Base-by-base conservation (phyloP, 2,888 invertebrate genomes). In the Agrotis ipsilon region DNA sequence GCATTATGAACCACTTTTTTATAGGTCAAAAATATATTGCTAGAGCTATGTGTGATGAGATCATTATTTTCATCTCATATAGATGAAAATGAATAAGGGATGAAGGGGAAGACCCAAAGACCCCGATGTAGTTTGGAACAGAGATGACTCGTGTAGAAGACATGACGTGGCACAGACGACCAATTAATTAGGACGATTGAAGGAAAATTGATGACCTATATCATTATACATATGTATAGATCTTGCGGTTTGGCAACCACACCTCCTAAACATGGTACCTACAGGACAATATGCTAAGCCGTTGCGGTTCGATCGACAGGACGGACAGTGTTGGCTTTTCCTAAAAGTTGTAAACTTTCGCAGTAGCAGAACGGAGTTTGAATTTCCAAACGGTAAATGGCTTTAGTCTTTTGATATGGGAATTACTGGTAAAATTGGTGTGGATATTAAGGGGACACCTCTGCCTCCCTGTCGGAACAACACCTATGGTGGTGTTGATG, bases 1-100 rank as follows among this genome's bases (percentile, higher is more conserved):
- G 49, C 9, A 13, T 24, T 14, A 32, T 19, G 32, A n/a, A 55
- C 6, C n/a, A 60, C 61, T 78, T 72, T 32, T 57, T 58, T 61
- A 21, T 19, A 32, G 49, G 39, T 27, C 55, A 51, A 27, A 27
- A 27, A 13, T 27, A n/a, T 39, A 16, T 27, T 52, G 21, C 43
- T 27, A 32, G 11, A 5, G 27, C 14, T 58, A n/a, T 49, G 19
- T 65, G 9, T 51, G 27, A 24, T 32, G 64, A 48, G 27, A 45
- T 48, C n/a, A 48, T 27, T 43, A 21, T 60, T 39, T 39, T 46
- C 9, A 71, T 63, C 13, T 21, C 18, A 55, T 5, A 46, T 57
- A 6, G 14, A 46, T 46, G 9, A 46, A 27, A 19, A 19, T 9
- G 1, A 45, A 63, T 39, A 45, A 9, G 45, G 1, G 13, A 59